These are phyloP conservation scores for Coelogynopora nodosa DNA, from an alignment of 2,888 invertebrate species.

Conservation along the genomic window DNA sequence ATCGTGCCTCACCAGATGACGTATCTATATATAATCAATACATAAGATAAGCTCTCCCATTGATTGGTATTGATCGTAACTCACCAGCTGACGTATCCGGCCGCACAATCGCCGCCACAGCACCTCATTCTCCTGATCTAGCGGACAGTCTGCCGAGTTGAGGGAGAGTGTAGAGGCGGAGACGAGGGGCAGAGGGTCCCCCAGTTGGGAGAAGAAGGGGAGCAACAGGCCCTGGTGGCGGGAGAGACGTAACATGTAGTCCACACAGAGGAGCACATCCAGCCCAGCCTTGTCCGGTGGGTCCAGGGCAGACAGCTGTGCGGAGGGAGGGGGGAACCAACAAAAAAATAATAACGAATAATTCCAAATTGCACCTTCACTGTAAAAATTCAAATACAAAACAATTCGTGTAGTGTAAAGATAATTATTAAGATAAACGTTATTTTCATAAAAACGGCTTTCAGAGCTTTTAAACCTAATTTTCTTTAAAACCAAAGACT, in stretches of 20 bases:
- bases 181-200: background rate
- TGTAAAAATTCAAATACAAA: too few species aligned
- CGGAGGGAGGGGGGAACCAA: background rate
- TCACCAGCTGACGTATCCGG: background rate
- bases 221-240: background rate
- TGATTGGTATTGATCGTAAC: too few species aligned
- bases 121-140: background rate
- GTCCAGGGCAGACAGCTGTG: background rate
- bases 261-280: background rate
- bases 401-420: too few species aligned
- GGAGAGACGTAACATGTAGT: background rate
- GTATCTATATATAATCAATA: too few species aligned
- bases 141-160: background rate
- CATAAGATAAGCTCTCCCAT: too few species aligned
- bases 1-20: too few species aligned
- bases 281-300: background rate
- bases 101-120: background rate
- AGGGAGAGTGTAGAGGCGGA: background rate
- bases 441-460: too few species aligned
- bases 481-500: too few species aligned
- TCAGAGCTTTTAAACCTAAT: too few species aligned
- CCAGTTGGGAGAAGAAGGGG: background rate
- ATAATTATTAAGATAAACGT: too few species aligned
- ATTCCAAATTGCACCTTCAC: too few species aligned
- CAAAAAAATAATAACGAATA: too few species aligned